Conservation (phyloP, 2,888 invertebrate genomes). For the Himalopsyche japonica region DNA sequence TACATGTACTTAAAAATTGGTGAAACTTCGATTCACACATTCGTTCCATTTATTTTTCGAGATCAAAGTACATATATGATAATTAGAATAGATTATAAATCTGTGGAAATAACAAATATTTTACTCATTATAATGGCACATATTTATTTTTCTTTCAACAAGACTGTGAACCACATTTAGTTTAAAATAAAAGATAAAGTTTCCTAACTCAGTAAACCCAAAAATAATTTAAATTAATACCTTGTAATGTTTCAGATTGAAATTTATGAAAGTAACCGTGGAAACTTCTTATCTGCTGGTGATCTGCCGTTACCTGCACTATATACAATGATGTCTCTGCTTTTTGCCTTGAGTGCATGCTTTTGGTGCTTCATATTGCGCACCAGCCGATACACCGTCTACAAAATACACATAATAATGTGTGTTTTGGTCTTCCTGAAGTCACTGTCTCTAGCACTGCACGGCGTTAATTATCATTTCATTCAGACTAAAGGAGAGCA, state of each 20-base stretch:
- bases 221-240: not conserved
- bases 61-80: too few species aligned
- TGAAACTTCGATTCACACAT: too few species aligned
- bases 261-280: conserved; percentile 83
- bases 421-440: conserved; percentile 90
- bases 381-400: conserved; percentile 82
- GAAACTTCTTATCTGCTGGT: conserved; percentile 91
- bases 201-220: too few species aligned
- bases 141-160: too few species aligned
- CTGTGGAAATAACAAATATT: too few species aligned
- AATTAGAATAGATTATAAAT: too few species aligned
- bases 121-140: too few species aligned
- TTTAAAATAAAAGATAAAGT: too few species aligned
- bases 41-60: too few species aligned
- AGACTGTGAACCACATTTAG: too few species aligned
- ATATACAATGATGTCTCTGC: conserved; percentile 87
- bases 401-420: conserved; percentile 97
- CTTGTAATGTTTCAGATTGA: conserved; percentile 64
- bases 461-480: conserved; percentile 92
- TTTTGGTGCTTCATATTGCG: conserved; percentile 91
- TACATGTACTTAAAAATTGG: too few species aligned
- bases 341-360: conserved; percentile 87
- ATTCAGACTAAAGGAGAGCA: conserved; percentile 92
- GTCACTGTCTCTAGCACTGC: conserved; percentile 89
- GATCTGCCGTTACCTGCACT: conserved; percentile 94